Conservation (phyloP, 2,113 vertebrate genomes). For the Lycocorax pyrrhopterus region DNA sequence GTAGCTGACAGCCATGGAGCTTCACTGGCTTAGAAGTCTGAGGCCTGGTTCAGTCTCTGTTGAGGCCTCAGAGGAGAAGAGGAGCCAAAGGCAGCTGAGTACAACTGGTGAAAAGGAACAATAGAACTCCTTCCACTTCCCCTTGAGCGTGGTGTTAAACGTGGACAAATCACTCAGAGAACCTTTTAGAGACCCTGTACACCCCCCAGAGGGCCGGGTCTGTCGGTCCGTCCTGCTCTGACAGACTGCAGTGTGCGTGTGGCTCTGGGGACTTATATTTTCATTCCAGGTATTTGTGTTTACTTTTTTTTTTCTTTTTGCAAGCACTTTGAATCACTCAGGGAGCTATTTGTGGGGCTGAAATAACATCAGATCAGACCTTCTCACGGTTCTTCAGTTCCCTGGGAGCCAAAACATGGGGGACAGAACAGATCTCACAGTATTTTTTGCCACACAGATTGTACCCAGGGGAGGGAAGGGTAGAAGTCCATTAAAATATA, state of each 20-base stretch:
- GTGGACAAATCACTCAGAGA: neutral
- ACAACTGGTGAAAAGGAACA: neutral
- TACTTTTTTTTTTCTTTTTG: neutral
- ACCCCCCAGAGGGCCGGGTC: neutral
- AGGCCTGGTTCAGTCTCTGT: neutral
- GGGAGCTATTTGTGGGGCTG: slow-evolving; percentile 40
- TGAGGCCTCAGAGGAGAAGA: neutral
- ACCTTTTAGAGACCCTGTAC: neutral
- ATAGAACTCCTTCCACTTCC: neutral
- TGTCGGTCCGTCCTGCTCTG: neutral
- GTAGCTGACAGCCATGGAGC: neutral
- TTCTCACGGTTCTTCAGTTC: slow-evolving; percentile 55
- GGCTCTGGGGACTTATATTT: slow-evolving; percentile 4
- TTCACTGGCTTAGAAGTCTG: neutral
- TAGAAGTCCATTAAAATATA: neutral
- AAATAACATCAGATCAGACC: slow-evolving; percentile 38
- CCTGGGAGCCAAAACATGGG: slow-evolving; percentile 16
- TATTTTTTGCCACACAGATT: slow-evolving; percentile 26
- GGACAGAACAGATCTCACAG: neutral
- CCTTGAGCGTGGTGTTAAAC: neutral
- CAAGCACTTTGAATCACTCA: slow-evolving; percentile 4
- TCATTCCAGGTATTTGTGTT: slow-evolving; percentile 58
- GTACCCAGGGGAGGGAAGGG: neutral
- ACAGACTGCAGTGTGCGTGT: neutral
- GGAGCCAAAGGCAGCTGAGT: neutral